Conservation (phyloP, 2,888 invertebrate genomes). For the Drosophila subquinaria region DNA sequence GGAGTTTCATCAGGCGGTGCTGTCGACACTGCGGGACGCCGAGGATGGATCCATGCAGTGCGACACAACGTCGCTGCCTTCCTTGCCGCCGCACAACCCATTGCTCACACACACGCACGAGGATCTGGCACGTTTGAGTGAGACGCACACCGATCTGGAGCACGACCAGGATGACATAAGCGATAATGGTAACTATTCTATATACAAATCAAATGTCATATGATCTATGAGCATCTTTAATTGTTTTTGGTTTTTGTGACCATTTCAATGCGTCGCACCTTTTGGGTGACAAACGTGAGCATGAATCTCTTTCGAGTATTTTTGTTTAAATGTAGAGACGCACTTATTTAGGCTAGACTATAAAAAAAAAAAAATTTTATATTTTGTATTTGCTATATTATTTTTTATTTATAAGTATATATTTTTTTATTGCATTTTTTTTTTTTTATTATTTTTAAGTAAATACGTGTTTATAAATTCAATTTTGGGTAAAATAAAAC, state of each 20-base stretch:
- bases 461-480: no score
- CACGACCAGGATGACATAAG: constrained; percentile 90
- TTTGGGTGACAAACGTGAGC: constrained; percentile 65
- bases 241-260: constrained; percentile 46
- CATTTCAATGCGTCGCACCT: constrained; percentile 59
- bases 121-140: constrained; percentile 90
- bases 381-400: not conserved
- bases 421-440: no score
- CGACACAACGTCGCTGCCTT: constrained; percentile 85
- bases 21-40: constrained; percentile 89
- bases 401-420: no score
- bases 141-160: constrained; percentile 89
- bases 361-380: not conserved
- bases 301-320: constrained; percentile 29
- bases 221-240: constrained; percentile 44
- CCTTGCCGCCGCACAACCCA: constrained; percentile 86
- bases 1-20: constrained; percentile 95
- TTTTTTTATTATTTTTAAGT: no score
- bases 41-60: constrained; percentile 87
- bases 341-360: constrained; percentile 23
- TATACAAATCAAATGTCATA: not conserved
- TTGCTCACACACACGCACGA: constrained; percentile 88
- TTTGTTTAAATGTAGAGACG: constrained; percentile 12
- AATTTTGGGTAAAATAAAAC: no score
- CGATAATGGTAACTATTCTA: constrained; percentile 88